Percentiles rank a stretch among this genome's conserved stretches.
These are phyloP conservation scores for Pteropus alecto DNA, from an alignment of 2,113 vertebrate species.

Conservation along the genomic window DNA sequence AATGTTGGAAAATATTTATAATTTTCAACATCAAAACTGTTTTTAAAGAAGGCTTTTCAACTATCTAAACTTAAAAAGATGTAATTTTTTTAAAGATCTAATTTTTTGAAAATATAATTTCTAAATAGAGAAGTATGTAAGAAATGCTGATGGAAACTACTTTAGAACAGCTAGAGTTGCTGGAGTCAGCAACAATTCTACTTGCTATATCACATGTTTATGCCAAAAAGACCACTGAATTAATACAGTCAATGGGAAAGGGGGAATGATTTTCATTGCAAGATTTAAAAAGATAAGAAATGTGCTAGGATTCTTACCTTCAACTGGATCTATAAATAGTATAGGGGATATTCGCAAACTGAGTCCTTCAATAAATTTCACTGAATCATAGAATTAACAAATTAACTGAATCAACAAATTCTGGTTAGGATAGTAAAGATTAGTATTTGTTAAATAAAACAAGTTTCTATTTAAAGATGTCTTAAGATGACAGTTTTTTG, in stretches of 20 bases:
- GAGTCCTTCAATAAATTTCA: neutral
- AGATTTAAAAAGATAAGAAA: constrained; percentile 29
- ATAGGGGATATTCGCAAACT: neutral
- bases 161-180: neutral
- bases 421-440: neutral
- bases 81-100: constrained; percentile 32
- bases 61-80: constrained; percentile 48
- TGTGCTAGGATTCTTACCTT: neutral
- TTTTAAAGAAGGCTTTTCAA: constrained; percentile 56
- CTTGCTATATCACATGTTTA: neutral
- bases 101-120: neutral
- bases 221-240: neutral
- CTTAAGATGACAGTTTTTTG: neutral
- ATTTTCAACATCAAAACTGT: constrained; percentile 61
- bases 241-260: neutral
- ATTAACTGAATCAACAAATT: no score
- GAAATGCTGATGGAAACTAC: constrained; percentile 6
- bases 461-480: neutral
- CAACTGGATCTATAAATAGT: neutral
- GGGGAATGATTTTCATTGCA: neutral
- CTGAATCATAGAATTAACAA: neutral
- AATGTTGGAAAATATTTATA: constrained; percentile 43
- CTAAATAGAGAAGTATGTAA: neutral
- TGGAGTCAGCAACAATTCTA: constrained; percentile 5
- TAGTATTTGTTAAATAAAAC: neutral